phyloP scores from a whole-genome alignment of 2,797 vertebrate species.

The Chaunax sp. region DNA sequence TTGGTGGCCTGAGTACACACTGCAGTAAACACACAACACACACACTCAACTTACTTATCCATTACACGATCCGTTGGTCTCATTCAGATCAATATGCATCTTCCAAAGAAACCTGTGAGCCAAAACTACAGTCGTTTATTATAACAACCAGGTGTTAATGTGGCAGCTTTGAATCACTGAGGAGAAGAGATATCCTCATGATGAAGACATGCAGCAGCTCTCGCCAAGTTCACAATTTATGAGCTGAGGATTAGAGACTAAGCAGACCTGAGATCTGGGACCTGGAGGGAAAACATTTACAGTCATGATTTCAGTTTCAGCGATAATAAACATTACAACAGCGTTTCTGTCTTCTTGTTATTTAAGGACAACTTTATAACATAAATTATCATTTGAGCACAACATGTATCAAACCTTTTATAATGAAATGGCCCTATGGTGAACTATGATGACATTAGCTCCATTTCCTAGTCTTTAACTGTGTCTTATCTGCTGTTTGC shows the following conservation, averaged over 20 bases:
- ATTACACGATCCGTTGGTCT: no score
- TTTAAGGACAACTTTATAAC: neutral
- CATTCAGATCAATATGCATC: neutral
- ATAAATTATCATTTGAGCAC: fast-evolving
- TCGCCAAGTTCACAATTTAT: conserved; percentile 27
- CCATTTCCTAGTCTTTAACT: neutral
- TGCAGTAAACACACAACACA: conserved; percentile 70
- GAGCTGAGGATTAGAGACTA: conserved; percentile 21
- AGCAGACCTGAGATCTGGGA: conserved; percentile 22
- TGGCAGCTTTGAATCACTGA: conserved; percentile 1
- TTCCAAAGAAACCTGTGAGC: neutral
- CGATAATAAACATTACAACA: neutral
- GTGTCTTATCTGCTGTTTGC: neutral
- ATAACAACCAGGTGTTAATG: neutral
- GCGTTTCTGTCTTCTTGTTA: neutral
- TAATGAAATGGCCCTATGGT: neutral
- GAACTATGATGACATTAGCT: neutral
- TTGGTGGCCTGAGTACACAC: conserved; percentile 98
- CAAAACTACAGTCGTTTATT: neutral
- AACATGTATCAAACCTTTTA: neutral
- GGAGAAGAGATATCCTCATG: no score
- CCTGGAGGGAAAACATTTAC: neutral
- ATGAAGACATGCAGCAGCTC: conserved; percentile 18
- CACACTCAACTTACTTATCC: neutral
- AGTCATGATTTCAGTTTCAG: neutral